Conservation (phyloP, 2,888 invertebrate genomes). For the Elegia similella region DNA sequence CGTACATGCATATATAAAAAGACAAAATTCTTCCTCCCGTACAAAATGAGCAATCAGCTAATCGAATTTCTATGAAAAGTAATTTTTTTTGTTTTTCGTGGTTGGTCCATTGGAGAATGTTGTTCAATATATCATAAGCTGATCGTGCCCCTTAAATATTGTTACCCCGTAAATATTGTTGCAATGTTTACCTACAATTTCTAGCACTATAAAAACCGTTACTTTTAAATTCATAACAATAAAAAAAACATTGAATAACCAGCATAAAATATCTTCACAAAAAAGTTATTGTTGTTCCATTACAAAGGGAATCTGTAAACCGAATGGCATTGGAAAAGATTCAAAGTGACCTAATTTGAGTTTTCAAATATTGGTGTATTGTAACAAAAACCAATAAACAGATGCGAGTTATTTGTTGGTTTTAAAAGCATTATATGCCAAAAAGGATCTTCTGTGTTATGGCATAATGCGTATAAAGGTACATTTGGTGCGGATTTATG, state of each 20-base stretch:
- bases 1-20: too few relatives aligned
- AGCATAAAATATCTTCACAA: background rate
- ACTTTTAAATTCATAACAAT: too few relatives aligned
- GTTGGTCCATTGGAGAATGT: too few relatives aligned
- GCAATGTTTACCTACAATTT: too few relatives aligned
- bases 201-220: too few relatives aligned
- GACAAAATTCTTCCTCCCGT: too few relatives aligned
- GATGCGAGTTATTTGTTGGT: constrained; percentile 59
- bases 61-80: too few relatives aligned
- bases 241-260: background rate
- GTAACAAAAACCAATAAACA: constrained; percentile 40
- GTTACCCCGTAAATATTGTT: too few relatives aligned
- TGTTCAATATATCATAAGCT: too few relatives aligned
- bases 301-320: constrained; percentile 8
- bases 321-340: background rate
- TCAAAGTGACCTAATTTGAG: constrained; percentile 18
- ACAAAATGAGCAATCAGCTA: too few relatives aligned
- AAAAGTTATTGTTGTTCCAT: constrained; percentile 11
- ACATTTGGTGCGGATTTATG: constrained; percentile 78
- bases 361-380: constrained; percentile 20
- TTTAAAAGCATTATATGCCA: constrained; percentile 63
- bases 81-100: too few relatives aligned
- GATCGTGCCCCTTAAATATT: too few relatives aligned
- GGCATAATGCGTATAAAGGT: constrained; percentile 78
- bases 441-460: constrained; percentile 65